phyloP scores from a whole-genome alignment of 2,113 vertebrate genomes.

The Spea bombifrons region DNA sequence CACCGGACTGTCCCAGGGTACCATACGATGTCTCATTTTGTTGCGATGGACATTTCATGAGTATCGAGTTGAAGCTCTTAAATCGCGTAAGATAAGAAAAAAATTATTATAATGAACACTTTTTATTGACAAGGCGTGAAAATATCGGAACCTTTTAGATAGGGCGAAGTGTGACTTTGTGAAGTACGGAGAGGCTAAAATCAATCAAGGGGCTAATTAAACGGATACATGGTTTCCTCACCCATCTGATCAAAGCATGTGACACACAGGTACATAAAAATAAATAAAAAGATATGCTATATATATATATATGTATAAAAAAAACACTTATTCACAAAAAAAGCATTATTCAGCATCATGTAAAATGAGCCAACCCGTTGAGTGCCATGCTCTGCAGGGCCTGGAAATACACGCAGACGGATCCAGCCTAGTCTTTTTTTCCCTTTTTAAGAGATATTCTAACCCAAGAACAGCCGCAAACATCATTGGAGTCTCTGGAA shows the following conservation, averaged over 20 bases:
- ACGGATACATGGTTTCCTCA: background rate
- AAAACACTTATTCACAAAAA: slow-evolving; percentile 55
- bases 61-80: too few species aligned
- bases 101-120: too few species aligned
- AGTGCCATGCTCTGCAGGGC: slow-evolving; percentile 4
- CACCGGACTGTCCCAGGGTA: too few species aligned
- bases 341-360: slow-evolving; percentile 61
- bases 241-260: slow-evolving; percentile 25
- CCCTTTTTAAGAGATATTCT: background rate
- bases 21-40: too few species aligned
- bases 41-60: too few species aligned
- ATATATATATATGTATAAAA: slow-evolving; percentile 59
- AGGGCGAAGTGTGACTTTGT: too few species aligned
- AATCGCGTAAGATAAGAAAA: too few species aligned
- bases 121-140: too few species aligned
- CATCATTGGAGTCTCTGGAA: slow-evolving; percentile 11
- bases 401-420: background rate
- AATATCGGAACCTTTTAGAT: too few species aligned
- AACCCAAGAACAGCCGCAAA: background rate
- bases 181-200: too few species aligned
- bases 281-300: slow-evolving; percentile 69
- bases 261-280: slow-evolving; percentile 63
- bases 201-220: too few species aligned
- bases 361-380: slow-evolving; percentile 36
- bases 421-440: background rate